Evolutionary conservation across 23 tunicate genomes (phyloP).

Genomic region (Pegea sp.): DNA sequence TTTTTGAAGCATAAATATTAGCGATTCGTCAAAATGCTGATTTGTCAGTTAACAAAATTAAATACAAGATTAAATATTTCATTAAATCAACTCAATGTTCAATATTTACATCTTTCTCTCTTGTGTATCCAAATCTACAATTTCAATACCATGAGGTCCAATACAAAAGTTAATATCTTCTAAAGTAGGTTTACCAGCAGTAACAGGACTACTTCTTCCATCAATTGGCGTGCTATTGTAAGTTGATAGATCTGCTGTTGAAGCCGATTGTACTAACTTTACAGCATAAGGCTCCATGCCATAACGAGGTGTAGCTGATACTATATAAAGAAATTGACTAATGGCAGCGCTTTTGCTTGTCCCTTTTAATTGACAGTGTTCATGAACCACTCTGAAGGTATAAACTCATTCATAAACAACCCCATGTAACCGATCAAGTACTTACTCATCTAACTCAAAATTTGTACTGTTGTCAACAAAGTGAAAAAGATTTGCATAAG

Average conservation of each 20-base stretch:
- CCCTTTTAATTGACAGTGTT: slow-evolving; percentile 10
- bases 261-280: slow-evolving; percentile 10
- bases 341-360: slow-evolving; percentile 9
- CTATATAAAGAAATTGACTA: slow-evolving; percentile 12
- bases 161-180: slow-evolving; percentile 13
- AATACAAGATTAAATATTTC: too few relatives aligned
- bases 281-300: slow-evolving; percentile 21
- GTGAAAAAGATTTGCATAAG: slow-evolving; percentile 5
- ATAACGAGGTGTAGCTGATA: slow-evolving; percentile 17
- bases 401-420: not conserved
- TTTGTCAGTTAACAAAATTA: too few relatives aligned
- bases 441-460: not conserved
- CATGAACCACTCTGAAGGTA: slow-evolving; percentile 8
- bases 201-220: slow-evolving; percentile 3
- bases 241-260: not conserved
- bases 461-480: slow-evolving; percentile 2
- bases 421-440: not conserved
- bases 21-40: too few relatives aligned
- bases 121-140: slow-evolving; percentile 18
- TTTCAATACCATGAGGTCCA: slow-evolving; percentile 40
- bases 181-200: not conserved
- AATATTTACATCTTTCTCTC: slow-evolving; percentile 32
- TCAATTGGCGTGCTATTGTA: not conserved
- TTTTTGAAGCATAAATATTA: too few relatives aligned
- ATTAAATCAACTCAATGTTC: too few relatives aligned